A percentile compares a stretch with the other conserved stretches of the same genome.
Evolutionary conservation across 2,888 invertebrate genomes (phyloP).

Genomic region (Callyntrura sp.): DNA sequence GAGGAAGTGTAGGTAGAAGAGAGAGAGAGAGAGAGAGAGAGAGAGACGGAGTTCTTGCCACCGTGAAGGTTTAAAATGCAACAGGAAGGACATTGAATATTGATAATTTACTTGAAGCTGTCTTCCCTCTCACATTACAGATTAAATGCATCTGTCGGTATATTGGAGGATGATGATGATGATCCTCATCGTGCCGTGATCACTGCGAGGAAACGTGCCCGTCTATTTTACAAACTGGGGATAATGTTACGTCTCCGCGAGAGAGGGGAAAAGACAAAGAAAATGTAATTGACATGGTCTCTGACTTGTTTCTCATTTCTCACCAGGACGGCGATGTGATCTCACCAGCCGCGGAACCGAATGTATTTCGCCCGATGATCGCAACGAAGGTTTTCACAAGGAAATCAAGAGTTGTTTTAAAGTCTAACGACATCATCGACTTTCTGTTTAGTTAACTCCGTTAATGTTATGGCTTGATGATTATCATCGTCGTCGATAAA

Average conservation of each 20-base stretch:
- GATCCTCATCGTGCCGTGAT: too few relatives aligned
- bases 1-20: too few relatives aligned
- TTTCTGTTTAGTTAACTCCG: conserved; percentile 59
- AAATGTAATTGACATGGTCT: conserved; percentile 54
- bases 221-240: conserved; percentile 1
- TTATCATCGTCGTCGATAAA: too few relatives aligned
- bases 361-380: background rate
- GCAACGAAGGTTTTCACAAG: background rate
- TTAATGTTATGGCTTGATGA: conserved; percentile 14
- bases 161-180: too few relatives aligned
- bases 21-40: conserved; percentile 42
- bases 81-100: conserved; percentile 49
- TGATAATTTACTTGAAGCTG: background rate
- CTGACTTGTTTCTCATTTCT: conserved; percentile 44
- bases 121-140: conserved; percentile 3
- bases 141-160: conserved; percentile 5
- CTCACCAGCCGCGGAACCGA: background rate
- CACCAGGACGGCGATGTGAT: too few relatives aligned
- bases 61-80: conserved; percentile 43
- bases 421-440: conserved; percentile 9
- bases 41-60: conserved; percentile 43
- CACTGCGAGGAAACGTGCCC: too few relatives aligned
- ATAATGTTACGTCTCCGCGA: background rate
- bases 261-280: background rate
- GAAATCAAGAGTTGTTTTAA: conserved; percentile 45